Base-by-base conservation (phyloP, 2,888 invertebrate species). In the Philonicus albiceps region DNA sequence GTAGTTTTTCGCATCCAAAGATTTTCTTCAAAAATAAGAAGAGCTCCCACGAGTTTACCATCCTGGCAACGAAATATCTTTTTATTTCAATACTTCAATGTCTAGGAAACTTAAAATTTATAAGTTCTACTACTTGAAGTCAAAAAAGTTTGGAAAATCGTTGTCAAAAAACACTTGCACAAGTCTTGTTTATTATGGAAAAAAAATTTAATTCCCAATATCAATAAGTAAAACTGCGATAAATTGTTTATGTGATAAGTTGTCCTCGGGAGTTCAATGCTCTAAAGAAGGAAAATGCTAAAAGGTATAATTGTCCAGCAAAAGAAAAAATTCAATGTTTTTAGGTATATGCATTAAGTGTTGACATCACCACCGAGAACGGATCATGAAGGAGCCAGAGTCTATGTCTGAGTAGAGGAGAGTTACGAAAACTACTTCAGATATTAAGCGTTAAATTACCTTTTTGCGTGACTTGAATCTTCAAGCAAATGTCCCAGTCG, bases 401-500 rank as follows among this genome's bases (percentile, higher is more conserved):
- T 40, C 40, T 40, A 34, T 40, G 40, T 76, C n/a, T 76, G 22
- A 22, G 37, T 6, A 7, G 64, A 0, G 76, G 5, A 11, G 76
- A 31, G 13, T 76, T 16, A 76, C 76, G 22, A 40, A 40, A 76
- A 40, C 76, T 40, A 34, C 76, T 76, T 22, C 40, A 76, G 13
- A 76, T 34, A 34, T 76, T 74, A 22, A 76, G 76, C 76, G 40
- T 40, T 76, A 76, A 76, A 76, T 76, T 76, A 19, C 3, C 37
- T 34, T 76, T 76, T 76, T 40, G 76, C 76, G 76, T 76, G 76
- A 76, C 76, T 76, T 40, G 40, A 19, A 40, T 76, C 76, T 22
- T 40, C 43, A 40, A 40, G 22, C 40, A 22, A 40, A 22, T 22
- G 76, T 40, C 40, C 76, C 40, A 31, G 19, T 40, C 76, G 40